Base-by-base conservation (phyloP, 2,888 invertebrate genomes). In the Anoplius nigerrimus region DNA sequence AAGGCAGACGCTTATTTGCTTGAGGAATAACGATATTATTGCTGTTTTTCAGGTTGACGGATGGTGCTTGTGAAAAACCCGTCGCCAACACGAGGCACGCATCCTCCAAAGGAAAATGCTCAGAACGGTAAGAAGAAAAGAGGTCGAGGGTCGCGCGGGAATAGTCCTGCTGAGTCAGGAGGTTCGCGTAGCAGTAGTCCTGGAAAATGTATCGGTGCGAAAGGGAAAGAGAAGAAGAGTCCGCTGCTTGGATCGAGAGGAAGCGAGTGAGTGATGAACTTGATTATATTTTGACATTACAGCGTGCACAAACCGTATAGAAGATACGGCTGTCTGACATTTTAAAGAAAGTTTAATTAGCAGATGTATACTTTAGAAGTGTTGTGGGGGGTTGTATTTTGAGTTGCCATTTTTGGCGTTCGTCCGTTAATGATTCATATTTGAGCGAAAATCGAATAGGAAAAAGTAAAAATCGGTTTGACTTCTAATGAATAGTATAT, bases 241-340 rank as follows among this genome's bases (percentile, higher is more conserved):
- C 64, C 65, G 8, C 62, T 85, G 20, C 81, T 83, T 18, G 80
- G 80, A 48, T 90, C 89, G 42, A 84, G 89, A 71, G 90, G 89
- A 75, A 90, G 89, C 88, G 90, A 90, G 90, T 90, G 78, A 89
- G 90, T 88, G 24, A n/a, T n/a, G n/a, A 24, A 24, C 3, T 24
- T 24, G 24, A 24, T 6, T 27, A 6, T 27, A 27, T 6, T 27
- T 27, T 27, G 27, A 27, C 27, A 6, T 5, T 2, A 27, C 4
- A 27, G 27, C 6, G n/a, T n/a, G n/a, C n/a, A n/a, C n/a, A n/a
- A n/a, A n/a, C n/a, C n/a, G n/a, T n/a, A n/a, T n/a, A n/a, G n/a
- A n/a, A n/a, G n/a, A n/a, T n/a, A n/a, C n/a, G n/a, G n/a, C n/a
- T n/a, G n/a, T n/a, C n/a, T n/a, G n/a, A n/a, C n/a, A n/a, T n/a